A percentile compares a stretch with the other conserved stretches of the same genome.
Conservation (phyloP, 2,888 invertebrate genomes). For the Diadromus collaris region DNA sequence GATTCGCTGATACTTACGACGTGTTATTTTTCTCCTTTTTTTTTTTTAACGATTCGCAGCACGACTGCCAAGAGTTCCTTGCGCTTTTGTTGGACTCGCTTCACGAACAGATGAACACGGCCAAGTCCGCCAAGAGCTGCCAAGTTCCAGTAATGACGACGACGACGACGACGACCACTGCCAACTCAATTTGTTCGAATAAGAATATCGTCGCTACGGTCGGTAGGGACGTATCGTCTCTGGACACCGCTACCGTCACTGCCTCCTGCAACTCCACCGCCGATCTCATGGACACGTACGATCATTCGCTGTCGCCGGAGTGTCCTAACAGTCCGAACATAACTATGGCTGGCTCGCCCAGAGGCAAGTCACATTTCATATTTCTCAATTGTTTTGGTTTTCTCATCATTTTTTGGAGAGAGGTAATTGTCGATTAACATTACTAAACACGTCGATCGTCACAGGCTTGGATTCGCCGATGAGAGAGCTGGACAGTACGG, state of each 20-base stretch:
- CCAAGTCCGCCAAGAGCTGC: conserved; percentile 74
- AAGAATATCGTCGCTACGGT: conserved; percentile 66
- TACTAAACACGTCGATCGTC: background rate
- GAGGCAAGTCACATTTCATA: conserved; percentile 68
- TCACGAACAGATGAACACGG: conserved; percentile 83
- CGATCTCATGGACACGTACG: conserved; percentile 73
- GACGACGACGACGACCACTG: conserved; percentile 71
- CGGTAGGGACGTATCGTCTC: conserved; percentile 66
- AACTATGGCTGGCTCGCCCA: conserved; percentile 77
- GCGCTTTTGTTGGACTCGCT: conserved; percentile 83
- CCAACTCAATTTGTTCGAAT: conserved; percentile 72
- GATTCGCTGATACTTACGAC: background rate
- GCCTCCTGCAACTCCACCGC: conserved; percentile 68
- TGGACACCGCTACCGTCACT: conserved; percentile 69
- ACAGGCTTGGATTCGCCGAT: conserved; percentile 71
- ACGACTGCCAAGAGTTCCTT: conserved; percentile 86
- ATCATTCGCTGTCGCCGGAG: conserved; percentile 72
- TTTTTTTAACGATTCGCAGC: conserved; percentile 77
- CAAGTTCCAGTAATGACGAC: conserved; percentile 69
- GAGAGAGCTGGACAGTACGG: conserved; percentile 76
- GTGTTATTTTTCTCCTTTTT: conserved; percentile 6
- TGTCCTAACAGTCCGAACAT: conserved; percentile 77
- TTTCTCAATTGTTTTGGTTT: background rate
- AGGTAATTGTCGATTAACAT: background rate
- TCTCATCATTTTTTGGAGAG: background rate